A percentile compares a stretch with the other conserved stretches of the same genome.
phyloP scores from a whole-genome alignment of 2,888 invertebrate genomes.

The Amiota minor region DNA sequence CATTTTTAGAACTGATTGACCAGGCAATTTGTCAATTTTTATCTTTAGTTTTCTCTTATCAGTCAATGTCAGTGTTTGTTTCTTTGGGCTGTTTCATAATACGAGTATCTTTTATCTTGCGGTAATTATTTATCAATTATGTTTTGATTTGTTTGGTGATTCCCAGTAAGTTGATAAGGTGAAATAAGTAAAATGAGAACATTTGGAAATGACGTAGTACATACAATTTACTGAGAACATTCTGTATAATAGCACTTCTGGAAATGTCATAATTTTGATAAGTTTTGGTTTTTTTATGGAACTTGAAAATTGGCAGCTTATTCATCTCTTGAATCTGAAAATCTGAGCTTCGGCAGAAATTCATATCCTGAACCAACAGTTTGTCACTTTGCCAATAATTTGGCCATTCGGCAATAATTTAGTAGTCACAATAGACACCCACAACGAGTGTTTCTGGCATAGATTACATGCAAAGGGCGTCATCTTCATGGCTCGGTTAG shows the following conservation, averaged over 20 bases:
- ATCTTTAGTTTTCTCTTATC: slow-evolving; percentile 33
- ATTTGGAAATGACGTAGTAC: too few relatives aligned
- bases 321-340: too few relatives aligned
- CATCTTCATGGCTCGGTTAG: background rate
- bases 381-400: slow-evolving; percentile 54
- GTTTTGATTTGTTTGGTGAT: slow-evolving; percentile 8
- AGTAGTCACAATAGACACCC: slow-evolving; percentile 29
- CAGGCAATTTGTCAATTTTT: slow-evolving; percentile 32
- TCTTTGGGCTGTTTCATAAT: background rate
- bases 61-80: background rate
- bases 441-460: slow-evolving; percentile 44
- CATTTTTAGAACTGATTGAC: slow-evolving; percentile 42
- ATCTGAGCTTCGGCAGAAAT: too few relatives aligned
- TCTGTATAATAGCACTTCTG: too few relatives aligned
- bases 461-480: slow-evolving; percentile 29
- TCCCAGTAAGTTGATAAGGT: background rate
- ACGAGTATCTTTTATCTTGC: background rate
- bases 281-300: too few relatives aligned
- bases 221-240: too few relatives aligned
- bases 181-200: too few relatives aligned
- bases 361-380: background rate
- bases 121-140: slow-evolving; percentile 28
- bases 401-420: slow-evolving; percentile 27
- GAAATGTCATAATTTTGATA: too few relatives aligned
- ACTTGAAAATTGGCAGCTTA: too few relatives aligned